Evolutionary conservation across 2,113 vertebrate species (phyloP), one percentile per base, ranked within the genome.

Genomic region (Nerophis lumbriciformis): DNA sequence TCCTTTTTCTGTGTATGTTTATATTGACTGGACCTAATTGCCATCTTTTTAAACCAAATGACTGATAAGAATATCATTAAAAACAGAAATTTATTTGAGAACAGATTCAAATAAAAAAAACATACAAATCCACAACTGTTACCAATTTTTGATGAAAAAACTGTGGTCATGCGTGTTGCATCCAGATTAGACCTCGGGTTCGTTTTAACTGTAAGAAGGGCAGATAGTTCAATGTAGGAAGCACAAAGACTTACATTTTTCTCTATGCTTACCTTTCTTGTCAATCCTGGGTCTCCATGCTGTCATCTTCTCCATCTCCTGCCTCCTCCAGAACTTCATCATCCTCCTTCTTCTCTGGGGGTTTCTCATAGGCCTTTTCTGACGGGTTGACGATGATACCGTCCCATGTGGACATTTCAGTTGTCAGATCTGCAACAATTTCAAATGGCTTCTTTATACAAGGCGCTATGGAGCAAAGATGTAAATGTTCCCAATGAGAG

Each of bases 381-480:
- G 96, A 99, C 0, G 96, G 96, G 0, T 95, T 98, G 60, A 99
- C 95, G 0, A 99, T 98, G 75, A 98, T 95, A 0, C 95, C 96
- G 0, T 98, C 96, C 95, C 96, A 98, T 0, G 95, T 98, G 8
- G 95, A 98, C 93, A 99, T 99, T 75, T 99, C 95, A 0, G 91
- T 91, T 0, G 94, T 93, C 68, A 99, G 82, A 63, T 95, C 96
- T 99, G 86, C 9, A 68, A 63, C 6, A n/a, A n/a, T 4, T 3
- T 50, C 28, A 8, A 50, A 10, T 36, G 10, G 42, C 3, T 12
- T 6, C 42, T 45, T 12, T 4, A 12, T 12, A 45, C 42, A 3
- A 45, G 42, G 42, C 12, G 6, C 10, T 11, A 11, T 28, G 21
- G 19, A 15, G n/a, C n/a, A 51, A 15, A 49, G 8, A 49, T 6